These are phyloP conservation scores for Anastatus disparis DNA, from an alignment of 1,140 invertebrate species.

Conservation along the genomic window DNA sequence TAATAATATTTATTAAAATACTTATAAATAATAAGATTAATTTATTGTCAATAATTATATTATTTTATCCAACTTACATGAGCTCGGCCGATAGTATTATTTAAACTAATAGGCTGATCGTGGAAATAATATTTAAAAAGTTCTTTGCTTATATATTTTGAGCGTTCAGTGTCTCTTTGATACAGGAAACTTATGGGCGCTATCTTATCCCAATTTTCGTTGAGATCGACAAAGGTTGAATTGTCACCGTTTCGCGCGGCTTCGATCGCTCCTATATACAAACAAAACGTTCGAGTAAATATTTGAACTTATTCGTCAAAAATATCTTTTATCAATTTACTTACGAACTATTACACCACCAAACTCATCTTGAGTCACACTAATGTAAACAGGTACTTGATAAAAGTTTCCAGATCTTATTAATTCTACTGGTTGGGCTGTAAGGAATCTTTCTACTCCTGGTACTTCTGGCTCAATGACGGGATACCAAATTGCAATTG, in stretches of 20 bases:
- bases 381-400: not conserved
- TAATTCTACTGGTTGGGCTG: constrained; percentile 63
- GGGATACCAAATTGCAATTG: constrained; percentile 71
- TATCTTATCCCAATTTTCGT: constrained; percentile 61
- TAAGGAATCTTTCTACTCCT: constrained; percentile 73
- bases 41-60: not conserved
- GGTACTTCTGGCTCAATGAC: constrained; percentile 73
- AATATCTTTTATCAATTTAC: constrained; percentile 9
- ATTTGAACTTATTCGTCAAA: too few relatives aligned
- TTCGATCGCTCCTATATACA: constrained; percentile 57
- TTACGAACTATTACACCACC: constrained; percentile 38
- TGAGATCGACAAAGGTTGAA: constrained; percentile 58
- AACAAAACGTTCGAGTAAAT: too few relatives aligned
- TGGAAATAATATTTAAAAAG: constrained; percentile 60
- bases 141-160: constrained; percentile 61
- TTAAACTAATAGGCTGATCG: constrained; percentile 54
- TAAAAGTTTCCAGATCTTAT: not conserved
- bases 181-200: constrained; percentile 68
- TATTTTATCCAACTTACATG: constrained; percentile 44
- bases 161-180: constrained; percentile 60
- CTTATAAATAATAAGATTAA: not conserved
- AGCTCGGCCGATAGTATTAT: too few relatives aligned
- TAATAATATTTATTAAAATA: not conserved
- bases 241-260: constrained; percentile 49
- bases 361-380: not conserved